A percentile compares a stretch with the other conserved stretches of the same genome.
Conservation (phyloP, 2,888 invertebrate genomes). For the Branchellion lobata region DNA sequence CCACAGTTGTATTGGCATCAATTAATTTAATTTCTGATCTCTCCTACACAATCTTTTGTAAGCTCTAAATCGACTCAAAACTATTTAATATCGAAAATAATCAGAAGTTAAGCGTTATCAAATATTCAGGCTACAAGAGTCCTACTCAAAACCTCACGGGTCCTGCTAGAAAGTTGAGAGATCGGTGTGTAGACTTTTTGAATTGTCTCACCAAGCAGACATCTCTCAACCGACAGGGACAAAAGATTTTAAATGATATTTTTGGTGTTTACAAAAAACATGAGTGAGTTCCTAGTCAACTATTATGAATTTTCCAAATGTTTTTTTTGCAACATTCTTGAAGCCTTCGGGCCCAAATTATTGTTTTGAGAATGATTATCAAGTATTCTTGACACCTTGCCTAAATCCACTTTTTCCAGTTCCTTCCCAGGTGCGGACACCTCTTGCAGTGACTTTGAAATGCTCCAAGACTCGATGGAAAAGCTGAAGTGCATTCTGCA, state of each 20-base stretch:
- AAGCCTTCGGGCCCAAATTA: too few species aligned
- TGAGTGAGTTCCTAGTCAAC: too few species aligned
- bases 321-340: too few species aligned
- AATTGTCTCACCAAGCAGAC: neutral
- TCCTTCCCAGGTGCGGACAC: neutral
- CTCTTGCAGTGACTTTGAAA: neutral
- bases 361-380: neutral
- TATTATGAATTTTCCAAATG: too few species aligned
- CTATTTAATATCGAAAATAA: too few species aligned
- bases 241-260: neutral
- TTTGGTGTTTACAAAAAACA: neutral
- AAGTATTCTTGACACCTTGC: too few species aligned
- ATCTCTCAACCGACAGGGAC: neutral
- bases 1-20: too few species aligned
- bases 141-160: conserved; percentile 14
- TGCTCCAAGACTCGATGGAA: neutral
- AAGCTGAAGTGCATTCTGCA: neutral
- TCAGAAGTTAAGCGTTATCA: too few species aligned
- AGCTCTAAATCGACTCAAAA: too few species aligned
- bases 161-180: conserved; percentile 20
- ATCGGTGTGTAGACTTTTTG: conserved; percentile 18
- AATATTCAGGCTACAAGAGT: neutral
- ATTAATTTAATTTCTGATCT: too few species aligned
- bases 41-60: too few species aligned
- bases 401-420: too few species aligned